Conservation (phyloP, 2,888 invertebrate species). For the Andrena haemorrhoa region DNA sequence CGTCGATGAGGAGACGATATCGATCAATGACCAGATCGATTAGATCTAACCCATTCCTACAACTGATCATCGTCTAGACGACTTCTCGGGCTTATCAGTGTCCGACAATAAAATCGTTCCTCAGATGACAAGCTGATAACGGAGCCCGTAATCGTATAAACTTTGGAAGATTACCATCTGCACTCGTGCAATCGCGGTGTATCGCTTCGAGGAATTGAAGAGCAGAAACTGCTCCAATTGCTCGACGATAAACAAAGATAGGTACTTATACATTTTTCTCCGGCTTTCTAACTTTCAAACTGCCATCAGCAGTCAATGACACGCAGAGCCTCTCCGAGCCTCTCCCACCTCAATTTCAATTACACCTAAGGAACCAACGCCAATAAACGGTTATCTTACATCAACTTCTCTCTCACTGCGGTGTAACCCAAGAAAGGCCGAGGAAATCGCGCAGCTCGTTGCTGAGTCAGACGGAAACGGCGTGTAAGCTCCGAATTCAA, state of each 20-base stretch:
- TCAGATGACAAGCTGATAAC: conserved; percentile 30
- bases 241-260: too few relatives aligned
- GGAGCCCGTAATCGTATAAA: conserved; percentile 8
- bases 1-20: conserved; percentile 38
- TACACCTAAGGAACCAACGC: too few relatives aligned
- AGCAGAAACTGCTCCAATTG: background rate
- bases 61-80: conserved; percentile 65
- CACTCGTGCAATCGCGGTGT: background rate
- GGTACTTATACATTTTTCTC: too few relatives aligned
- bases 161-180: conserved; percentile 45
- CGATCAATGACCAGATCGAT: conserved; percentile 65
- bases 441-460: background rate
- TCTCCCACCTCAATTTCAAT: background rate
- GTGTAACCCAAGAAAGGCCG: too few relatives aligned
- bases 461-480: background rate
- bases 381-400: too few relatives aligned
- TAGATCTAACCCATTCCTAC: conserved; percentile 35
- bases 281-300: background rate
- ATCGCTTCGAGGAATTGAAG: background rate
- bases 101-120: conserved; percentile 56
- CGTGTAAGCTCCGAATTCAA: conserved; percentile 50
- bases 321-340: background rate
- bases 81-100: conserved; percentile 58
- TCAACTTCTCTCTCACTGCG: too few relatives aligned
- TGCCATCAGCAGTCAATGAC: background rate